phyloP scores from a whole-genome alignment of 2,113 vertebrate species.

The Oncorhynchus kisutch region DNA sequence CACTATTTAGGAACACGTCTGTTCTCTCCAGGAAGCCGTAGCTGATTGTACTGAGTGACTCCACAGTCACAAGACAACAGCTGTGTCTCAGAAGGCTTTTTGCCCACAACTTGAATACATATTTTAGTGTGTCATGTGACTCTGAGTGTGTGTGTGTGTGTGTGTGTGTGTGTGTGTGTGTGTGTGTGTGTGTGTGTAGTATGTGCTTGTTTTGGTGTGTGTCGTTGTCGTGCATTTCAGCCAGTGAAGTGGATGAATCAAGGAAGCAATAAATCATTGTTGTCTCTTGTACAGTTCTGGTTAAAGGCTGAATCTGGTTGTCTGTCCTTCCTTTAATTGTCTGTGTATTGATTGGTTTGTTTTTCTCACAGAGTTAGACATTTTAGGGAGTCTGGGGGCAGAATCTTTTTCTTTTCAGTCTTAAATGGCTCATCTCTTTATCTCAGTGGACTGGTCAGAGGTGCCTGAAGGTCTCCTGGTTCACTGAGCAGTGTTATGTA shows the following conservation, averaged over 20 bases:
- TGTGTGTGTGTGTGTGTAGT: neutral
- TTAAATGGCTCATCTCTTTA: neutral
- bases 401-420: neutral
- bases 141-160: neutral
- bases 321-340: neutral
- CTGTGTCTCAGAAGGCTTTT: neutral
- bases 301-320: neutral
- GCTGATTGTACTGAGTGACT: neutral
- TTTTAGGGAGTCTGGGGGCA: too few species aligned
- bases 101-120: neutral
- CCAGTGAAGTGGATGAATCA: neutral
- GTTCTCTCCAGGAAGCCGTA: neutral
- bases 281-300: neutral
- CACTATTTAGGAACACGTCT: neutral
- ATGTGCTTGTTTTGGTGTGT: neutral
- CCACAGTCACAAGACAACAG: neutral
- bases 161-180: neutral
- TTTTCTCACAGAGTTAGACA: neutral
- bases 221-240: neutral
- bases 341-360: neutral
- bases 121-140: neutral
- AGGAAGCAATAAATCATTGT: neutral
- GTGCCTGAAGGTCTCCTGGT: neutral
- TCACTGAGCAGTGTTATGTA: constrained; percentile 1
- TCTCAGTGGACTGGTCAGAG: neutral